Evolutionary conservation across 2,797 vertebrate species (phyloP).

Genomic region (Propithecus perrieri): DNA sequence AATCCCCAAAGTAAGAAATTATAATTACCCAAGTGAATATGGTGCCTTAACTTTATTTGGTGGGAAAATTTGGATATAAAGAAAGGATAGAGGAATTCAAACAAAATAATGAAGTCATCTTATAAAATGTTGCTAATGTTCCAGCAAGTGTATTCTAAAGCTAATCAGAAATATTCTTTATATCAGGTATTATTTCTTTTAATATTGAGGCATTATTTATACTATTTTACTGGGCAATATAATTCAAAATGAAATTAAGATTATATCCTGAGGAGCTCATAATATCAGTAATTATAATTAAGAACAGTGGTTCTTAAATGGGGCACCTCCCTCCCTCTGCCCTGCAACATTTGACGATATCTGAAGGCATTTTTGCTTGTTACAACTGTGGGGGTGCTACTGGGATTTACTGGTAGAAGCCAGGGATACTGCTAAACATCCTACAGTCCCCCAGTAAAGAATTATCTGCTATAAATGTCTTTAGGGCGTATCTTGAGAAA

Average conservation of each 20-base stretch:
- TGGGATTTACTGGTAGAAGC: not conserved
- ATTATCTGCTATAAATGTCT: not conserved
- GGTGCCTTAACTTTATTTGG: not conserved
- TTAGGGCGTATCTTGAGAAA: not conserved
- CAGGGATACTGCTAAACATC: not conserved
- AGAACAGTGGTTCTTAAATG: not conserved
- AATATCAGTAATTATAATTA: not conserved
- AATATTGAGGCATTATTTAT: not conserved
- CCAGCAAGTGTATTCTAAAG: not conserved
- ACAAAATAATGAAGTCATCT: not conserved
- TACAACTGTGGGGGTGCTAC: not conserved
- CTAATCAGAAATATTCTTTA: not conserved
- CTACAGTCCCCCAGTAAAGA: not conserved
- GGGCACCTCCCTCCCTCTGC: not conserved
- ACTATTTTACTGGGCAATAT: not conserved
- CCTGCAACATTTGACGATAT: not conserved
- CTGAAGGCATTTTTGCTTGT: not conserved
- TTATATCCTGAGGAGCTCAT: not conserved
- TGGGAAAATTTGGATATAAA: not conserved
- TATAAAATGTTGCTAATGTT: not conserved
- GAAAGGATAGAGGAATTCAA: not conserved
- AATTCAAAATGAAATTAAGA: not conserved
- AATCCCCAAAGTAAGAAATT: not conserved
- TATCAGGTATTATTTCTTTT: not conserved
- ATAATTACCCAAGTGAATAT: not conserved